phyloP scores from a whole-genome alignment of 1,140 invertebrate genomes.

The Apocrypta bakeri region DNA sequence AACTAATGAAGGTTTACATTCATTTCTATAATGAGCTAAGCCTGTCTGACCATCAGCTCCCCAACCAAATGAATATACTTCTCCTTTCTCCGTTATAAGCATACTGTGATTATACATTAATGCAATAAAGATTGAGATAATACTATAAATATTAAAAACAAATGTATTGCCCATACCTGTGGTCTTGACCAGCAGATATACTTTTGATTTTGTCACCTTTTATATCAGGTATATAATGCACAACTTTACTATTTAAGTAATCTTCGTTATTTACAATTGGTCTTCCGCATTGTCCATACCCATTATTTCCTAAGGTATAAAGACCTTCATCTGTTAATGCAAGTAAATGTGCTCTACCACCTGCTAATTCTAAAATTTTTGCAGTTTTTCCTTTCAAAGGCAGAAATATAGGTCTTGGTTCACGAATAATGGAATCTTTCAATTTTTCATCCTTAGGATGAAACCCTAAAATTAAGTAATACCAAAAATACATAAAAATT shows the following conservation, averaged over 20 bases:
- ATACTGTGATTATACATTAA: constrained; percentile 76
- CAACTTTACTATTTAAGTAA: constrained; percentile 79
- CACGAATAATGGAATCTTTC: constrained; percentile 82
- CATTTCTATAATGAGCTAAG: constrained; percentile 81
- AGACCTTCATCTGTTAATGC: constrained; percentile 87
- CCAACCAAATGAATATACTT: constrained; percentile 93
- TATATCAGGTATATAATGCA: constrained; percentile 81
- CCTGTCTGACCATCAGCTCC: constrained; percentile 97
- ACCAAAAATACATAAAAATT: not conserved
- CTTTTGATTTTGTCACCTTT: constrained; percentile 79
- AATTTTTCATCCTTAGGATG: constrained; percentile 78
- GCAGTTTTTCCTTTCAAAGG: constrained; percentile 77
- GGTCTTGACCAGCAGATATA: constrained; percentile 89
- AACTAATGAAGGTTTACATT: constrained; percentile 77
- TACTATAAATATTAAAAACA: not conserved
- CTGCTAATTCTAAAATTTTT: constrained; percentile 80
- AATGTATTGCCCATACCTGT: constrained; percentile 75
- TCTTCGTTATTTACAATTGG: constrained; percentile 86
- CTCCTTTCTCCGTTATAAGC: constrained; percentile 86
- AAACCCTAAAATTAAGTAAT: constrained; percentile 69
- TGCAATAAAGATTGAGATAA: not conserved
- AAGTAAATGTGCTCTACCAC: constrained; percentile 91
- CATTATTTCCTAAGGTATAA: constrained; percentile 93
- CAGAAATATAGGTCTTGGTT: constrained; percentile 84
- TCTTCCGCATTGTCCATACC: constrained; percentile 95